phyloP scores from a whole-genome alignment of 2,888 invertebrate species.

The Aspidapion aeneum region DNA sequence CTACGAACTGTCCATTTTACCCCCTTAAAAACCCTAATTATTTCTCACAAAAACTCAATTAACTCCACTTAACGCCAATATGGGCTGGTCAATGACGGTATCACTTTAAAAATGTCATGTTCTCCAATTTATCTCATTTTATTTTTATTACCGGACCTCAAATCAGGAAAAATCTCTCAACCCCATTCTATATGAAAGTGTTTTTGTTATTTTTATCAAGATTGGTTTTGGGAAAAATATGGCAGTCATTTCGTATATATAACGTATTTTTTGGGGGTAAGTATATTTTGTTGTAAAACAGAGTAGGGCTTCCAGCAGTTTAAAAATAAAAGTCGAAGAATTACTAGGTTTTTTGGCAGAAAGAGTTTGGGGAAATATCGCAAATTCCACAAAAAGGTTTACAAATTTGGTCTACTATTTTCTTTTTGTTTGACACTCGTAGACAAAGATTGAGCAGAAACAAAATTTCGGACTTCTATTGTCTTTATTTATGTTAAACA shows the following conservation, averaged over 20 bases:
- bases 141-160: not conserved
- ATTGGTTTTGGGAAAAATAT: not conserved
- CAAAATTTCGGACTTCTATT: too few species aligned
- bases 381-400: too few species aligned
- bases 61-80: not conserved
- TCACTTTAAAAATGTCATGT: not conserved
- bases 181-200: not conserved
- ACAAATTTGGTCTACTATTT: too few species aligned
- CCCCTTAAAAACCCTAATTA: not conserved
- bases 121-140: not conserved
- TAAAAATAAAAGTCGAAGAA: too few species aligned
- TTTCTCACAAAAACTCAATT: not conserved
- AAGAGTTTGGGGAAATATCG: too few species aligned
- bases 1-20: not conserved
- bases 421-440: too few species aligned
- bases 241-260: too few species aligned
- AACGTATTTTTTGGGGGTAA: constrained; percentile 3
- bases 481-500: too few species aligned
- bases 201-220: not conserved
- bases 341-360: too few species aligned
- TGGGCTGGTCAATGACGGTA: not conserved
- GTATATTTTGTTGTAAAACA: too few species aligned
- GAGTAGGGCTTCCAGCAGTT: too few species aligned
- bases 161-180: not conserved
- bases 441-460: too few species aligned